phyloP scores from a whole-genome alignment of 2,797 vertebrate species.

The Liparis tanakae region DNA sequence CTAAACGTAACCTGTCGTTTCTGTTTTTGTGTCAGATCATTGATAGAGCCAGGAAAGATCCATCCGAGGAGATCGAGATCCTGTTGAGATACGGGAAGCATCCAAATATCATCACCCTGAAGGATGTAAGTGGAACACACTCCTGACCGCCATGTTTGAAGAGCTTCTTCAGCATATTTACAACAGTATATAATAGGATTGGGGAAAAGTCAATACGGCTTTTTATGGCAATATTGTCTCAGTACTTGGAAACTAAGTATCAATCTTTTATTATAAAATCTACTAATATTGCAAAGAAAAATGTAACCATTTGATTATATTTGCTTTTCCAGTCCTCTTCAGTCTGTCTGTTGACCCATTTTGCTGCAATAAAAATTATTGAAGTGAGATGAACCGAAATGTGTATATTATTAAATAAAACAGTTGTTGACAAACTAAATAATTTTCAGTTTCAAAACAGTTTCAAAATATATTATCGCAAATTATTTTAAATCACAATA shows the following conservation, averaged over 20 bases:
- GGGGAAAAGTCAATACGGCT: background rate
- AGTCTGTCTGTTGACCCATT: background rate
- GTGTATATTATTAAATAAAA: background rate
- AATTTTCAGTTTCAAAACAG: background rate
- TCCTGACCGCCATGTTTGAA: background rate
- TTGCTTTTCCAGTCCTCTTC: background rate
- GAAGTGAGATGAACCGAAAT: background rate
- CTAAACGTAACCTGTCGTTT: background rate
- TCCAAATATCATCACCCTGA: conserved; percentile 94
- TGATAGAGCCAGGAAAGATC: conserved; percentile 91
- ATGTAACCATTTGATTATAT: background rate
- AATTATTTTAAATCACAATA: background rate
- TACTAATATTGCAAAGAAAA: background rate
- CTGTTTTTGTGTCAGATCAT: conserved; percentile 86
- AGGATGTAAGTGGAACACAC: conserved; percentile 87
- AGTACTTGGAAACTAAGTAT: background rate
- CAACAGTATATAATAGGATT: background rate
- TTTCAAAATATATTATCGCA: background rate
- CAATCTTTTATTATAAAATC: background rate
- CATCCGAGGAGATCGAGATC: conserved; percentile 98
- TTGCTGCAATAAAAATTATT: background rate
- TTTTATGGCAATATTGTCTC: background rate
- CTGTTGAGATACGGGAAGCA: conserved; percentile 96
- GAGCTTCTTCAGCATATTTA: background rate
- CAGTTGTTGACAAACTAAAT: background rate